These are phyloP conservation scores for Torymus tubicola DNA, from an alignment of 2,888 invertebrate genomes.

Conservation along the genomic window DNA sequence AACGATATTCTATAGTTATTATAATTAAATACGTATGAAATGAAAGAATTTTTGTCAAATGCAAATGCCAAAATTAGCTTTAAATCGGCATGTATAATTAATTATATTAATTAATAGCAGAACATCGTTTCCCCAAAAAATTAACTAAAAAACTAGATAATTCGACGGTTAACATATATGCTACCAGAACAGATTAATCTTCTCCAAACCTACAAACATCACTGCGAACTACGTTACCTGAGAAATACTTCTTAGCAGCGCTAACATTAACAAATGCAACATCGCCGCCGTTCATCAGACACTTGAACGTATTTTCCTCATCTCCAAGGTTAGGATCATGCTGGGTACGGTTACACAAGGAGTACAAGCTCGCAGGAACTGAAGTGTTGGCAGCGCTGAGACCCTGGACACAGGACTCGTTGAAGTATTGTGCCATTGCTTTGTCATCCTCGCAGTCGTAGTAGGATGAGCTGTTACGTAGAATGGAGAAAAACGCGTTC, in stretches of 20 bases:
- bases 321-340: constrained; percentile 38
- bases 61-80: no score
- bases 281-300: constrained; percentile 84
- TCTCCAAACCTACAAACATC: not conserved
- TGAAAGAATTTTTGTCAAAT: no score
- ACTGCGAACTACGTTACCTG: constrained; percentile 75
- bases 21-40: no score
- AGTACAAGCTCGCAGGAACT: constrained; percentile 63
- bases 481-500: constrained; percentile 67
- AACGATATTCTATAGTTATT: no score
- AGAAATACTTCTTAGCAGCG: constrained; percentile 79
- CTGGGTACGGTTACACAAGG: constrained; percentile 59
- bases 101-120: no score
- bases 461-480: constrained; percentile 63
- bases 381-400: constrained; percentile 49
- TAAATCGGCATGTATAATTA: no score
- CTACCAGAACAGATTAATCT: not conserved
- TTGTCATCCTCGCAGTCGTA: constrained; percentile 70
- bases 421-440: constrained; percentile 82
- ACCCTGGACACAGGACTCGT: constrained; percentile 80
- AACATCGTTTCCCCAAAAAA: no score
- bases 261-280: constrained; percentile 87
- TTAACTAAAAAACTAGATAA: no score
- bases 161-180: constrained; percentile 50
- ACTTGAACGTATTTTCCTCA: constrained; percentile 72